Percentiles rank a stretch among this genome's conserved stretches.
phyloP scores from a whole-genome alignment of 2,113 vertebrate genomes.

The Equus przewalskii region DNA sequence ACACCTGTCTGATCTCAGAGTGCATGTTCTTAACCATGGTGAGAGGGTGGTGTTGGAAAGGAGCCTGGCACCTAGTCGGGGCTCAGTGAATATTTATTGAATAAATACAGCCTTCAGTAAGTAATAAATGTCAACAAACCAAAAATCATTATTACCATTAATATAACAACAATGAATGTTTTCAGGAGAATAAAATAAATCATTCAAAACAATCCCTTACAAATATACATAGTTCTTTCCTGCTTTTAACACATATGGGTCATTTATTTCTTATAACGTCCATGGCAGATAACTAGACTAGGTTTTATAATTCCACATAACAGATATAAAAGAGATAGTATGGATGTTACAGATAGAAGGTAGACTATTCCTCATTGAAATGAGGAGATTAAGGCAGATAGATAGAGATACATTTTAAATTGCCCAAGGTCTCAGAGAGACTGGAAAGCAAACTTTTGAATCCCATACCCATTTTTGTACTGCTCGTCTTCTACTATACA shows the following conservation, averaged over 20 bases:
- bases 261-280: not conserved
- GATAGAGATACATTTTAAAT: not conserved
- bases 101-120: not conserved
- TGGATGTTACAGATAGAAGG: not conserved
- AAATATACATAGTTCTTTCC: not conserved
- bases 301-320: not conserved
- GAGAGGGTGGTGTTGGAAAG: not conserved
- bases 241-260: not conserved
- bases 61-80: not conserved
- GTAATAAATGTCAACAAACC: not conserved
- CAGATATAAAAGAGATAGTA: not conserved
- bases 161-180: not conserved
- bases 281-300: not conserved
- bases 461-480: not conserved
- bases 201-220: not conserved
- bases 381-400: not conserved
- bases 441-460: not conserved
- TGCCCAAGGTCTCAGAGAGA: not conserved
- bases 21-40: not conserved
- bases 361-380: not conserved
- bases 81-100: not conserved
- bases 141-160: not conserved
- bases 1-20: not conserved
- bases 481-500: not conserved
- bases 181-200: not conserved